Percentiles rank a stretch among this genome's conserved stretches.
Conservation (phyloP, 1,140 invertebrate genomes). For the Leptopilina boulardi region DNA sequence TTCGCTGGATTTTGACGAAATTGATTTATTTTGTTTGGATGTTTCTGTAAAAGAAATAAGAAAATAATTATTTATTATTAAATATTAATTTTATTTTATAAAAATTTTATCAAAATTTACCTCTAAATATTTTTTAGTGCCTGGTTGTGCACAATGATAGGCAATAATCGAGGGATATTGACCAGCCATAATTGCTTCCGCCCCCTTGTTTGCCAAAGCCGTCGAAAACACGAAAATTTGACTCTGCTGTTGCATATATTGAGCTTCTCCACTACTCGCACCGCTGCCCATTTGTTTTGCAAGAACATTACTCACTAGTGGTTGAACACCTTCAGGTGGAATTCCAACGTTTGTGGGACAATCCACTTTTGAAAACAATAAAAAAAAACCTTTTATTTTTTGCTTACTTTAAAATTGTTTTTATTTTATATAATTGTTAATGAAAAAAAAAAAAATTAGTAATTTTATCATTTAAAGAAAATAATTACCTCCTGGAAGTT, state of each 20-base stretch:
- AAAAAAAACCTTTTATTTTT: conserved; percentile 28
- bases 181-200: conserved; percentile 92
- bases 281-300: conserved; percentile 87
- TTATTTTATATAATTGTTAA: too few relatives aligned
- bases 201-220: conserved; percentile 93
- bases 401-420: not conserved
- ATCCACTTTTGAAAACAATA: conserved; percentile 52
- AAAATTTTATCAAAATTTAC: conserved; percentile 73
- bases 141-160: conserved; percentile 95
- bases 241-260: conserved; percentile 96
- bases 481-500: conserved; percentile 51
- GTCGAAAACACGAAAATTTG: conserved; percentile 99
- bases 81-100: conserved; percentile 34
- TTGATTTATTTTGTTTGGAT: conserved; percentile 91
- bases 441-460: not conserved
- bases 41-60: conserved; percentile 81
- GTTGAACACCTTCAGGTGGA: conserved; percentile 80
- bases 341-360: conserved; percentile 65
- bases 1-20: conserved; percentile 89
- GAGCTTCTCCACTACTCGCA: conserved; percentile 81
- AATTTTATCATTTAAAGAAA: not conserved
- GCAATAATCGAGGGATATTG: conserved; percentile 95
- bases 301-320: conserved; percentile 85
- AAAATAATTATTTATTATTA: conserved; percentile 37
- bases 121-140: conserved; percentile 96